These are phyloP conservation scores for Melanotaenia duboulayi DNA, from an alignment of 2,113 vertebrate species.

Conservation along the genomic window DNA sequence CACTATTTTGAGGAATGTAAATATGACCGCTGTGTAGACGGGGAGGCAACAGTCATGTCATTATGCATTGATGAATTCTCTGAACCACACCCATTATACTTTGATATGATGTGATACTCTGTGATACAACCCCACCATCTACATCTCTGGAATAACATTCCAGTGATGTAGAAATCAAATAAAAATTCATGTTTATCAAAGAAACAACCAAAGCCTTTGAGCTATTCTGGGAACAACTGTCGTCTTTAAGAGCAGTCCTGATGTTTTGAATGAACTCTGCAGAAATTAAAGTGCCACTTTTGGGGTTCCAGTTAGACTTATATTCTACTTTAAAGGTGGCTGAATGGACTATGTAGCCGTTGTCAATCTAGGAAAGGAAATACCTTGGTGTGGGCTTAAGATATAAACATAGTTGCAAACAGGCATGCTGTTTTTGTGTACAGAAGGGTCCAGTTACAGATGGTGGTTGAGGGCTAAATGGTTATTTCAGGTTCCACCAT, in stretches of 20 bases:
- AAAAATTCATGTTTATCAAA: slow-evolving; percentile 61
- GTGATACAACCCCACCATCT: slow-evolving; percentile 56
- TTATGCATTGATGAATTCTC: slow-evolving; percentile 63
- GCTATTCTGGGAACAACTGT: slow-evolving; percentile 70
- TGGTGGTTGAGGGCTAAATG: slow-evolving; percentile 9
- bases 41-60: slow-evolving; percentile 65
- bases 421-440: slow-evolving; percentile 22
- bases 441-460: slow-evolving; percentile 3
- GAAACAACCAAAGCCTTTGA: slow-evolving; percentile 52
- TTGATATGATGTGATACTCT: slow-evolving; percentile 48
- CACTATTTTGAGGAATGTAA: slow-evolving; percentile 52
- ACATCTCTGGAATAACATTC: slow-evolving; percentile 61
- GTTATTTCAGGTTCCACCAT: slow-evolving; percentile 24
- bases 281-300: slow-evolving; percentile 32
- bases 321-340: neutral
- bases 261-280: slow-evolving; percentile 18
- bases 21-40: slow-evolving; percentile 8
- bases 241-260: slow-evolving; percentile 55
- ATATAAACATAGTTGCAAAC: slow-evolving; percentile 31
- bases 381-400: slow-evolving; percentile 9
- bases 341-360: slow-evolving; percentile 37
- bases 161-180: slow-evolving; percentile 55
- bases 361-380: slow-evolving; percentile 49
- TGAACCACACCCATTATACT: slow-evolving; percentile 67
- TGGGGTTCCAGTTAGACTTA: neutral